Evolutionary conservation across 2,797 vertebrate species (phyloP), one percentile per base, ranked within the genome.

Genomic region (Spea hammondii): DNA sequence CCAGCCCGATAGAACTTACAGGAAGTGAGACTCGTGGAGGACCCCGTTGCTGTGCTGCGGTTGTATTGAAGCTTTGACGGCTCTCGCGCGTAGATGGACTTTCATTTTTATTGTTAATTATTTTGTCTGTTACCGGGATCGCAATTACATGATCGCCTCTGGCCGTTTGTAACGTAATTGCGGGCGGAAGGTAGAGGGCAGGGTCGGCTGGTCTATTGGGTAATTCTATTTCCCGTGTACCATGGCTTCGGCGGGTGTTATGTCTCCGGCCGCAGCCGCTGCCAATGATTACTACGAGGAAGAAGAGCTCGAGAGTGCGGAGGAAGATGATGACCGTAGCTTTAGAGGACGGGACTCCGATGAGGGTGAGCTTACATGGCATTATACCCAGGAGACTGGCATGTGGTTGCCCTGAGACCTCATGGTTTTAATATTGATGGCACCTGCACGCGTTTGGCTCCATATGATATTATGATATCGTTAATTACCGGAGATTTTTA

Each of bases 241-340:
- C 78, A 92, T 92, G 91, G 91, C 89, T 81, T 90, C 89, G 11
- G 87, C 85, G n/a, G 88, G 89, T 70, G 85, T 91, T 62, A 83
- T 92, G 80, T 71, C 91, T 1, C 87, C 90, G n/a, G 88, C 87
- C 78, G 4, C 87, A 77, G 79, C 86, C 6, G 48, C 84, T 44
- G 76, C 86, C 4, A 93, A 95, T 80, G 97, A 98, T 84, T 97
- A 96, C 88, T 99, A 96, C 83, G 97, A 97, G 0, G 97, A 98
- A 13, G 96, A 98, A 80, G 95, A 98, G 79, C 95, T 98, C 54
- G 94, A 97, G 48, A 95, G 96, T 77, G 96, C 95, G 78, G 96
- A 97, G 85, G 97, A 97, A 3, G 97, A 98, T 65, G 97, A 98
- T 72, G 97, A 97, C 49, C 94, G 96, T 14, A 98, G 97, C 87